Evolutionary conservation across 2,113 vertebrate species (phyloP).

Genomic region (Actinemys pallida): DNA sequence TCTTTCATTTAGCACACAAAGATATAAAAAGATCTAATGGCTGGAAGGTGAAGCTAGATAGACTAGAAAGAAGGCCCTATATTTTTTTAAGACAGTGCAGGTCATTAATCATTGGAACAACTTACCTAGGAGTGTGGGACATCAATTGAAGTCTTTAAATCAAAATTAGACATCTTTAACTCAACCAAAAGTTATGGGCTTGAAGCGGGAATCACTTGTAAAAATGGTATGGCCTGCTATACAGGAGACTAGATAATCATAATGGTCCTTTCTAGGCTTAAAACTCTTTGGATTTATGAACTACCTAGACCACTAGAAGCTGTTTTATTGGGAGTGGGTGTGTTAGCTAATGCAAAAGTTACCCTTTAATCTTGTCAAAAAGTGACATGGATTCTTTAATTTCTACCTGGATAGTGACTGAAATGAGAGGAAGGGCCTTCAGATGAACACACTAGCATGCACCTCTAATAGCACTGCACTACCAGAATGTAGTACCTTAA

Average conservation of each 20-base stretch:
- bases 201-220: background rate
- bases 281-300: background rate
- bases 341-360: too few species aligned
- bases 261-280: background rate
- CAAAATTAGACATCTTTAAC: background rate
- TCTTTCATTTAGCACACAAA: background rate
- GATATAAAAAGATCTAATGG: background rate
- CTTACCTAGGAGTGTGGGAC: background rate
- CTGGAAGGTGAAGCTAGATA: background rate
- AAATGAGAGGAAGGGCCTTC: too few species aligned
- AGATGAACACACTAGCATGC: too few species aligned
- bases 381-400: too few species aligned
- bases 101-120: background rate
- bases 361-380: too few species aligned
- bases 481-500: too few species aligned
- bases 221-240: background rate
- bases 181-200: background rate
- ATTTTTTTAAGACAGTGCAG: background rate
- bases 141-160: background rate
- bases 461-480: too few species aligned
- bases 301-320: background rate
- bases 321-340: too few species aligned
- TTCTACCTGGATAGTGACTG: too few species aligned
- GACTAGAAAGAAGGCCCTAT: background rate
- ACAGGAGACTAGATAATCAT: background rate